Base-by-base conservation (phyloP, 2,113 vertebrate species). In the Felis chaus region DNA sequence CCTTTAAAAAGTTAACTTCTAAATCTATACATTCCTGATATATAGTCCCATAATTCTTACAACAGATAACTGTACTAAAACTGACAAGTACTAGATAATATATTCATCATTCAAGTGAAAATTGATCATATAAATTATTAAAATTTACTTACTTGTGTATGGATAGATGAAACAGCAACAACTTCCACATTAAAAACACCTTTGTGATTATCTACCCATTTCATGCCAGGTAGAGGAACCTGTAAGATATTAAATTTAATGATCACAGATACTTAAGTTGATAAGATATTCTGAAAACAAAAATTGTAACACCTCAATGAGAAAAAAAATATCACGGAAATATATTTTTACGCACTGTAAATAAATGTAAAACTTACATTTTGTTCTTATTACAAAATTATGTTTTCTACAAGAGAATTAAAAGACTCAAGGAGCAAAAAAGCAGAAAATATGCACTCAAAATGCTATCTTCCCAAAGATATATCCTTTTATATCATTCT, bases 161-260 rank as follows among this genome's bases (percentile, higher is more conserved):
- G 99, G 84, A 99, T 98, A 36, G 99, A 98, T 92, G 99, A 99
- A 45, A 99, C 99, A 78, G 99, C 94, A 92, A 99, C 99, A 65
- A 99, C 99, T 97, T 99, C 99, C 12, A 99, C 99, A 1, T 99
- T 99, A 98, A 99, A 99, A 48, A 99, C 99, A 29, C 99, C 99
- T 98, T 99, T 99, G 98, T 99, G 99, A 98, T 99, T 99, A 98
- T 99, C 99, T 41, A 99, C 99, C 99, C 99, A 99, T 96, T 99
- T 99, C 99, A 99, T 99, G 71, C 99, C 99, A 27, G 99, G 99
- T 0, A 99, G 99, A 48, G 99, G 99, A 98, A 99, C 99, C 99
- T 99, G 93, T 18, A 97, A 97, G 21, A 96, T 66, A 96, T 86
- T 63, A 92, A 85, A 74, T 27, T 91, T 36, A 87, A 92, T 18